Base-by-base conservation (phyloP, 2,113 vertebrate species). In the Craseonycteris thonglongyai region DNA sequence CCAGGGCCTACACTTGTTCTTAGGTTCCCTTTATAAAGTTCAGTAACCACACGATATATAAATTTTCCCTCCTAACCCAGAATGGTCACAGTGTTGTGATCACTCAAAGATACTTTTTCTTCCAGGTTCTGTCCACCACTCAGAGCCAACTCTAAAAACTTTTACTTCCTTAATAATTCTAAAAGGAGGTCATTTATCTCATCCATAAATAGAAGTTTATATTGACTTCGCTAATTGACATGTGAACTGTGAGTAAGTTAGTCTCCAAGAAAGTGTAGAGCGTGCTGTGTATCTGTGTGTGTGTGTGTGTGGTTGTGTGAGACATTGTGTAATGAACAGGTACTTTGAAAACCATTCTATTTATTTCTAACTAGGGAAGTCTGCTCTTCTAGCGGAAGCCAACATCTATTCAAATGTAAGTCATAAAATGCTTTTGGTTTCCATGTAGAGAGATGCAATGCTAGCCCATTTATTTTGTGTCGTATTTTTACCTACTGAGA, bases 1-100 rank as follows among this genome's bases (percentile, higher is more conserved):
- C 92, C 88, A 93, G 81, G 65, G 35, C 96, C 94, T 95, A 96
- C 81, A 96, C 95, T 97, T 97, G 90, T 96, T 96, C 94, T 91
- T 97, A 93, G 42, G 61, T 94, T 90, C 95, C 56, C 88, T 97
- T 97, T 96, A 96, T 96, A 95, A 95, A 95, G 93, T 65, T 80
- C 87, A 90, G 88, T 92, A 94, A 96, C 96, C 97, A 80, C 92
- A 96, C 38, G 87, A 96, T 93, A 90, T 84, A 96, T 94, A 96
- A 96, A 92, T 93, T 93, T 97, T 91, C 95, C 93, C 79, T 84
- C 76, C 22, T 7, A 51, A 58, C 69, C 91, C 90, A 93, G 90
- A 93, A 96, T 76, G 87, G 83, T 84, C 80, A 63, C 79, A 93
- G 61, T 96, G 90, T 88, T 91, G 66, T 68, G 83, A 95, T 90